These are phyloP conservation scores for Serilophus lunatus DNA, from an alignment of 2,113 vertebrate species.

Conservation along the genomic window DNA sequence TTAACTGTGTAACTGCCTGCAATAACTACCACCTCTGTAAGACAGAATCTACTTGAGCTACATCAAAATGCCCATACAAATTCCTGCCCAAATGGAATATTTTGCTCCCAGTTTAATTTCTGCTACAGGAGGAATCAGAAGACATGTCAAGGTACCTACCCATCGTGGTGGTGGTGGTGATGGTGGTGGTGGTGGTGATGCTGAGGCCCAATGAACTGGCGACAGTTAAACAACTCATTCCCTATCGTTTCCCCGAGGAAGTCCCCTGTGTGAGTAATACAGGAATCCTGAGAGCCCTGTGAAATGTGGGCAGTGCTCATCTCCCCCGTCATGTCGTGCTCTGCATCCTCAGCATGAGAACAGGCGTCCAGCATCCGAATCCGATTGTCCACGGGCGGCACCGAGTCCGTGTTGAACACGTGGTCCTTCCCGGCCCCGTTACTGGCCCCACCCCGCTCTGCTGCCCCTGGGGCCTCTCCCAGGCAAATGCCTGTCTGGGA, in stretches of 20 bases:
- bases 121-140: not conserved
- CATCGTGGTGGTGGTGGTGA: constrained; percentile 88
- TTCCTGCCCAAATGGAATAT: not conserved
- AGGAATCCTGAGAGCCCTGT: constrained; percentile 88
- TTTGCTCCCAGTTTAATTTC: not conserved
- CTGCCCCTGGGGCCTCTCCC: constrained; percentile 75
- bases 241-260: constrained; percentile 94
- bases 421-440: constrained; percentile 78
- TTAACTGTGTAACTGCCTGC: not conserved
- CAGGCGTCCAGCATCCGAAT: constrained; percentile 89
- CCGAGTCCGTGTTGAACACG: constrained; percentile 80
- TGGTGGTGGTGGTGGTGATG: constrained; percentile 93
- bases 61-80: not conserved
- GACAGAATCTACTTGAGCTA: not conserved
- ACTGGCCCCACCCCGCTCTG: constrained; percentile 72
- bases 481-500: constrained; percentile 80
- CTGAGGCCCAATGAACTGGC: constrained; percentile 92
- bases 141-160: constrained; percentile 69
- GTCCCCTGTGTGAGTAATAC: constrained; percentile 86
- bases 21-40: not conserved
- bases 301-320: constrained; percentile 82
- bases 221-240: constrained; percentile 93
- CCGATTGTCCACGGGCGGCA: constrained; percentile 79
- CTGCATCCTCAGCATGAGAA: constrained; percentile 78
- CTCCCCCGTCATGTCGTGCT: constrained; percentile 79